Evolutionary conservation across 1,140 invertebrate genomes (phyloP).

Genomic region (Drosophila ironensis): DNA sequence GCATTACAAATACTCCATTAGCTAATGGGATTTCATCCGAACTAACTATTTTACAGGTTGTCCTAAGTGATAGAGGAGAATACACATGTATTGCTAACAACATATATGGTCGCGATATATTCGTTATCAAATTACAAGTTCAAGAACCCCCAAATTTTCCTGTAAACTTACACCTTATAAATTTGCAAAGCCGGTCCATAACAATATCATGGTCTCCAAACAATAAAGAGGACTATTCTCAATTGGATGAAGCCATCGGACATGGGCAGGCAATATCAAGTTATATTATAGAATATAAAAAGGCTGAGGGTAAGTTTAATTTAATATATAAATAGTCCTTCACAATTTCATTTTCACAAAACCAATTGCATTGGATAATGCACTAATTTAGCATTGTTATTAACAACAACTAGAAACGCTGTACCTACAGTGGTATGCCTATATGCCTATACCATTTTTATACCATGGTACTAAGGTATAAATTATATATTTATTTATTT

Average conservation of each 20-base stretch:
- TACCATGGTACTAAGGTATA: too few relatives aligned
- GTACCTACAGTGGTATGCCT: too few relatives aligned
- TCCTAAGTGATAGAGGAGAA: slow-evolving; percentile 86
- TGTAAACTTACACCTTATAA: slow-evolving; percentile 84
- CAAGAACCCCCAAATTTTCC: slow-evolving; percentile 88
- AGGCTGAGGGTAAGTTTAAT: slow-evolving; percentile 83
- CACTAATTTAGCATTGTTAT: too few relatives aligned
- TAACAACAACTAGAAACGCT: too few relatives aligned
- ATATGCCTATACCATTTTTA: too few relatives aligned
- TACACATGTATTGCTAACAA: slow-evolving; percentile 88
- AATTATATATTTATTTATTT: too few relatives aligned
- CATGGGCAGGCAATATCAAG: slow-evolving; percentile 84
- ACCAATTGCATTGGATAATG: too few relatives aligned
- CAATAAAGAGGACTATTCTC: slow-evolving; percentile 57
- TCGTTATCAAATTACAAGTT: slow-evolving; percentile 85
- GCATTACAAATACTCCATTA: slow-evolving; percentile 83
- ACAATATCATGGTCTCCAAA: slow-evolving; percentile 84
- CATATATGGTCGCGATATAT: slow-evolving; percentile 86
- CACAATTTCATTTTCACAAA: too few relatives aligned
- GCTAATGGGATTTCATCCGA: slow-evolving; percentile 84
- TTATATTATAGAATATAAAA: slow-evolving; percentile 86
- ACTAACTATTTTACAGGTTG: slow-evolving; percentile 85
- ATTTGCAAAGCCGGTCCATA: slow-evolving; percentile 84
- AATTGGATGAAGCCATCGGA: slow-evolving; percentile 34
- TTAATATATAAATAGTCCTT: too few relatives aligned